Base-by-base conservation (phyloP, 2,113 vertebrate genomes). In the Mustela lutreola region DNA sequence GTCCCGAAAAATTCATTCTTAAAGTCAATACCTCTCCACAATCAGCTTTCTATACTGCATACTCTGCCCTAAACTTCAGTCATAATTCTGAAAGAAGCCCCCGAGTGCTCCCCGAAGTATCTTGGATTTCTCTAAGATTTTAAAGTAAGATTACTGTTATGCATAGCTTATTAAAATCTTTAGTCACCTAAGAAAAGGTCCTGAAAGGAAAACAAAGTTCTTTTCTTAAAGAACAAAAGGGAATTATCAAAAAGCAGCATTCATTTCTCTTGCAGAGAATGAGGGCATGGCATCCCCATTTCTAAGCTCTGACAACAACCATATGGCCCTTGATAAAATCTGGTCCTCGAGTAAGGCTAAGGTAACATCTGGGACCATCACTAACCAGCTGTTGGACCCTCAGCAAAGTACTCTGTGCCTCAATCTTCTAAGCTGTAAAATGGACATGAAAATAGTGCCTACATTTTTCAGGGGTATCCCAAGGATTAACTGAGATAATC, bases 51-150 rank as follows among this genome's bases (percentile, higher is more conserved):
- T 91, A 4, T 73, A 90, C 70, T 60, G 89, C 97, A 76, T 42
- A 78, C 45, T 73, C 92, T 70, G 50, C 48, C 80, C 48, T 89
- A 73, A 91, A 11, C 84, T 85, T 81, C 71, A 60, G 21, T 81
- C 62, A 50, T 48, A 94, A 89, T 95, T 96, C 42, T 92, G 24
- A 92, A 97, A 81, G 50, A 73, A 92, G 70, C 89, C n/a, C 48
- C 81, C 53, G 10, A 33, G 2, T 58, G 73, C 65, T 97, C 48
- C 76, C 65, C 36, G 53, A 84, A 92, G 76, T 45, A n/a, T 79
- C 58, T 63, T 75, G 33, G 28, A 84, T 86, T 94, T 91, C 70
- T 91, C 82, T 48, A 80, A 50, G 78, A 91, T 22, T 81, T 96
- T 48, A 91, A 65, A 50, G 62, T 75, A 80, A 78, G 24, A 24